Evolutionary conservation across 2,888 invertebrate genomes (phyloP), one percentile per base, ranked within the genome.

Genomic region (Argynnis bischoffii): DNA sequence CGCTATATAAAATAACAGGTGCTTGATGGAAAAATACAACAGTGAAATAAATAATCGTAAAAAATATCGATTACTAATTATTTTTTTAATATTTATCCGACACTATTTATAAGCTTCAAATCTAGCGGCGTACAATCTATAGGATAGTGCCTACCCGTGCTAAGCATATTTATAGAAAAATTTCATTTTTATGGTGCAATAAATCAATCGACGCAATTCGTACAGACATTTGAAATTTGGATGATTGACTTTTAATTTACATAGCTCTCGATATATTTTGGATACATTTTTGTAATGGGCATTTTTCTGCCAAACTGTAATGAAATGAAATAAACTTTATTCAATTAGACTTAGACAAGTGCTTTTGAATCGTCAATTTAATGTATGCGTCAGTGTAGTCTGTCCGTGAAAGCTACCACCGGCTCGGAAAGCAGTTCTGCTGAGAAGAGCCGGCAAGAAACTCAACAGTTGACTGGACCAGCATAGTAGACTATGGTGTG

Each of bases 91-190:
- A 61, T 6, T 26, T 18, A 4, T 53, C 6, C 53, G 21, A 51
- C 61, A 3, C 53, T 61, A 61, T 8, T 53, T 41, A 18, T 51
- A 35, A 61, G 61, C 61, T 61, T 51, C 50, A 35, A 53, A 35
- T 53, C 51, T 41, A 41, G 13, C 51, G 51, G 35, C 11, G 15
- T 61, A 50, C 35, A 61, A 51, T 53, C 35, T 41, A 41, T 11
- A 35, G 8, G 6, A 35, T 35, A 41, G 11, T 41, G 11, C 1
- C 35, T 16, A 15, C 14, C 48, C 35, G 35, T 41, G 50, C 18
- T 15, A 53, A 6, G 53, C 16, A 31, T 66, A 66, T 66, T 66
- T 61, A 66, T 66, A 59, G 60, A 60, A 60, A 61, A 60, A 21
- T 6, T n/a, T 18, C 8, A 57, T 31, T 55, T 53, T 66, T 48